Evolutionary conservation across 2,888 invertebrate species (phyloP).

Genomic region (Hirtodrosophila trivittata): DNA sequence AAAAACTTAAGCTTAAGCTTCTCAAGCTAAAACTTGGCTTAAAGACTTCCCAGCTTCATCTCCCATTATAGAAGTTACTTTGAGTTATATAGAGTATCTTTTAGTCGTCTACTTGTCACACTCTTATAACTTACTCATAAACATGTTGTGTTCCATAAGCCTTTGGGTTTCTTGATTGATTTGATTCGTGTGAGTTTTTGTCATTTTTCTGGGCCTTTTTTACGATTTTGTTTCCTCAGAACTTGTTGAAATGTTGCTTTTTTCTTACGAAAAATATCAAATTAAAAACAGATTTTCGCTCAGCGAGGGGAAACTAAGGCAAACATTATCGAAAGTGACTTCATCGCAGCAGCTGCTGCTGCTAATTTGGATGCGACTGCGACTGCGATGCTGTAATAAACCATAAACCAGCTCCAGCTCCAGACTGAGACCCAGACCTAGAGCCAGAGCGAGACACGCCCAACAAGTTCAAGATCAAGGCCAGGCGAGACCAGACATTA

Average conservation of each 20-base stretch:
- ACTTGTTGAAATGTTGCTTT: constrained; percentile 36
- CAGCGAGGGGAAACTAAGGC: background rate
- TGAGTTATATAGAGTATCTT: too few relatives aligned
- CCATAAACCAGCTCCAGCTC: constrained; percentile 18
- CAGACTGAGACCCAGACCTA: constrained; percentile 4
- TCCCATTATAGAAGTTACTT: too few relatives aligned
- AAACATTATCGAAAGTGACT: constrained; percentile 27
- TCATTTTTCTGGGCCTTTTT: constrained; percentile 39
- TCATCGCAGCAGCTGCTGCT: constrained; percentile 37
- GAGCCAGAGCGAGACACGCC: constrained; percentile 16
- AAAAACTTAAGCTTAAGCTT: too few relatives aligned
- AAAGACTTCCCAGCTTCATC: too few relatives aligned
- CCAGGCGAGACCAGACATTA: constrained; percentile 22
- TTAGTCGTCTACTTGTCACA: too few relatives aligned
- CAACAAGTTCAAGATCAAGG: constrained; percentile 75
- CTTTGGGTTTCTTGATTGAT: constrained; percentile 56
- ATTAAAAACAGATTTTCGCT: constrained; percentile 64
- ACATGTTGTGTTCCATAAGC: too few relatives aligned
- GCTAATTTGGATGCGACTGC: constrained; percentile 13
- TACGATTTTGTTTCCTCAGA: constrained; percentile 41
- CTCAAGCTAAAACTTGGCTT: too few relatives aligned
- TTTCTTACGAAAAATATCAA: constrained; percentile 48
- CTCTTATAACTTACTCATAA: too few relatives aligned
- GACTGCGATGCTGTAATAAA: constrained; percentile 50
- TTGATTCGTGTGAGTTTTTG: constrained; percentile 51